Conservation (phyloP, 1,140 invertebrate species). For the Berghia stephanieae region DNA sequence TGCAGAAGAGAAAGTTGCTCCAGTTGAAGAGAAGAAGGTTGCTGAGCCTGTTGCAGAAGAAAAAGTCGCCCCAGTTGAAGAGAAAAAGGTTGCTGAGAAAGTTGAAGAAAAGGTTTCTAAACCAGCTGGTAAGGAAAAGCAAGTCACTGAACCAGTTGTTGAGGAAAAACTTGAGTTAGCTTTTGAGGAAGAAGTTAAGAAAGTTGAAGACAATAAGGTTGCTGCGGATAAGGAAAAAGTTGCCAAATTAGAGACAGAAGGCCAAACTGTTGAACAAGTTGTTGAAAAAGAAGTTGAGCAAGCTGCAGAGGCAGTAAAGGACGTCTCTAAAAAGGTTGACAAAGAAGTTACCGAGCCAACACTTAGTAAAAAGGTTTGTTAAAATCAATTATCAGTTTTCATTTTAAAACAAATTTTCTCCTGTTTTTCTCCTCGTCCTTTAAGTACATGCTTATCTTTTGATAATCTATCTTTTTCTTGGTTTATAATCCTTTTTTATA, state of each 20-base stretch:
- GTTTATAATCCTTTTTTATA: too few species aligned
- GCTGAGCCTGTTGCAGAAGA: not conserved
- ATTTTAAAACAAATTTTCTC: too few species aligned
- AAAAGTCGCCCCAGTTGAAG: not conserved
- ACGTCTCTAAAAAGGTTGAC: too few species aligned
- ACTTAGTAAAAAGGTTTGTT: too few species aligned
- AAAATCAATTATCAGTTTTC: too few species aligned
- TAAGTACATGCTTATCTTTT: too few species aligned
- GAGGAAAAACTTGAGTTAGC: not conserved
- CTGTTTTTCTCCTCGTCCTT: too few species aligned
- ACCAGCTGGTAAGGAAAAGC: too few species aligned
- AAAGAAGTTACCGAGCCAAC: too few species aligned
- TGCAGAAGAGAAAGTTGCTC: not conserved
- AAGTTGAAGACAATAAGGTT: constrained; percentile 9
- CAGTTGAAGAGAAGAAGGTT: not conserved
- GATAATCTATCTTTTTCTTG: too few species aligned
- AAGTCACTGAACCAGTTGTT: not conserved
- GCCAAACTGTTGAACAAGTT: not conserved
- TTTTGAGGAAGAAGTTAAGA: constrained; percentile 3
- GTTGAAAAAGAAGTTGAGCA: not conserved
- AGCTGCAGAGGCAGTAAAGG: too few species aligned
- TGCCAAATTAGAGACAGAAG: not conserved
- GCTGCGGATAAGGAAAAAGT: not conserved
- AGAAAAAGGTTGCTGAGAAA: not conserved
- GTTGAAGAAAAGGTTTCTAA: constrained; percentile 1